Evolutionary conservation across 1,140 invertebrate species (phyloP).

Genomic region (Sycophila sp.): DNA sequence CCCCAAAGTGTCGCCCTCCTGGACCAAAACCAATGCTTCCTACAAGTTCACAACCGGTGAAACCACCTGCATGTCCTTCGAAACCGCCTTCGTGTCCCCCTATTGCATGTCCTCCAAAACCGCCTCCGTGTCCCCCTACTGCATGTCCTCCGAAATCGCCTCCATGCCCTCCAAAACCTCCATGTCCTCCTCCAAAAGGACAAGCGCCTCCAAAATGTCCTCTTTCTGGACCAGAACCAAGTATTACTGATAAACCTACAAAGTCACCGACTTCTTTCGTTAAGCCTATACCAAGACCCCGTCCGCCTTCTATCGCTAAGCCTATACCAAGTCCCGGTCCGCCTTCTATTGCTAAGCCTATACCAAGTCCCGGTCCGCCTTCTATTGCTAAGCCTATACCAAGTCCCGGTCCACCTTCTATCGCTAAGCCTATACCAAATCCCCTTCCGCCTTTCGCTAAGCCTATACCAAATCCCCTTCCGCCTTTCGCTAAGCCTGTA

Average conservation of each 20-base stretch:
- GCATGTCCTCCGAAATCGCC: background rate
- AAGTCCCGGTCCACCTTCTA: constrained; percentile 34
- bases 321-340: constrained; percentile 29
- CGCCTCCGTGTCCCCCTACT: background rate
- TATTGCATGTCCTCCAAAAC: background rate
- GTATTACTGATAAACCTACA: no score
- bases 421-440: background rate
- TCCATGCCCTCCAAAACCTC: background rate
- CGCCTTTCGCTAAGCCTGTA: background rate
- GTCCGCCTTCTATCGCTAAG: background rate
- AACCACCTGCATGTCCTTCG: background rate
- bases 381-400: constrained; percentile 18
- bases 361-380: constrained; percentile 14
- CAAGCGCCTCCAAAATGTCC: constrained; percentile 14
- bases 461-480: constrained; percentile 19
- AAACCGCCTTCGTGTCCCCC: background rate
- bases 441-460: background rate
- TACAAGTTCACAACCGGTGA: background rate
- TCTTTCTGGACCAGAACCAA: no score
- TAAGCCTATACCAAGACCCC: background rate
- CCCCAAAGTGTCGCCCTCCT: background rate
- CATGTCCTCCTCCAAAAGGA: background rate
- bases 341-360: background rate
- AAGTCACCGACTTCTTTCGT: background rate
- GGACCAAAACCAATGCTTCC: no score